phyloP scores from a whole-genome alignment of 2,888 invertebrate species.

The Nomada goodeniana region DNA sequence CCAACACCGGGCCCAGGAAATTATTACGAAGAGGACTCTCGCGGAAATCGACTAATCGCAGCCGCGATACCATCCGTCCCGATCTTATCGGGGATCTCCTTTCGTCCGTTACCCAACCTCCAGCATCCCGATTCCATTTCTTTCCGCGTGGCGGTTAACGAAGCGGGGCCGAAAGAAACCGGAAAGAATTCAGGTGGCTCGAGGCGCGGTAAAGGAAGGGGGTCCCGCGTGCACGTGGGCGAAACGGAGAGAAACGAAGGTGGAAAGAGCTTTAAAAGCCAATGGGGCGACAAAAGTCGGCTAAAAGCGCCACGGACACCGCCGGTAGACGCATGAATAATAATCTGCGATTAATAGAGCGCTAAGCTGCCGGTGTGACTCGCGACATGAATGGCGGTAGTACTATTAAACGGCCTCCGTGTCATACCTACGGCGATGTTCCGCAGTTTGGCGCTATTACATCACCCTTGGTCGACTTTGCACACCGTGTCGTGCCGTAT shows the following conservation, averaged over 20 bases:
- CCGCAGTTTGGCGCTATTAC: constrained; percentile 52
- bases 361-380: constrained; percentile 79
- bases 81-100: constrained; percentile 42
- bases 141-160: constrained; percentile 65
- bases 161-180: constrained; percentile 65
- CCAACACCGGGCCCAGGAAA: no score
- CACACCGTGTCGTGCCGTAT: constrained; percentile 4
- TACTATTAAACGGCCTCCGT: constrained; percentile 75
- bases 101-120: constrained; percentile 23
- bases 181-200: constrained; percentile 55
- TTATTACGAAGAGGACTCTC: constrained; percentile 45
- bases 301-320: constrained; percentile 69
- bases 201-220: constrained; percentile 19
- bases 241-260: constrained; percentile 13
- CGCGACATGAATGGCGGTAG: constrained; percentile 79
- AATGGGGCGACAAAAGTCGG: constrained; percentile 72
- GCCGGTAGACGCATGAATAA: constrained; percentile 77
- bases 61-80: constrained; percentile 27
- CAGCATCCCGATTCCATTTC: constrained; percentile 51
- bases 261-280: constrained; percentile 55
- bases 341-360: constrained; percentile 82
- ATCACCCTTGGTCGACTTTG: constrained; percentile 30
- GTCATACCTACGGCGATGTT: constrained; percentile 64
- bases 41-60: constrained; percentile 62
- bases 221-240: neutral